These are phyloP conservation scores for Coenonympha arcania DNA, from an alignment of 2,888 invertebrate species.

Conservation along the genomic window DNA sequence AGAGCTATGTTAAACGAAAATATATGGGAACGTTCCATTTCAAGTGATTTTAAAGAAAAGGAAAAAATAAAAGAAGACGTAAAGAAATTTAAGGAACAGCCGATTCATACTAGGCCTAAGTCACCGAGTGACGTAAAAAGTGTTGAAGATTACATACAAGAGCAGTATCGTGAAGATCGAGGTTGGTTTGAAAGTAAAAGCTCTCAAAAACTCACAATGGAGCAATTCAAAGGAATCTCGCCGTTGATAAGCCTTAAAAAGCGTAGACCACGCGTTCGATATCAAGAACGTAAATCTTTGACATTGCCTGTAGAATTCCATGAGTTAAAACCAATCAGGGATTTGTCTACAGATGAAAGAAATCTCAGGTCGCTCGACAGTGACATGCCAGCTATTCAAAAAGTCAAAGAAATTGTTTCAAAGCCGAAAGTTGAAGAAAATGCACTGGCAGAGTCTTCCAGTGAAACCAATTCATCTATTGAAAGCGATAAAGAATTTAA, in stretches of 20 bases:
- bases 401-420: background rate
- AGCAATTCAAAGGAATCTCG: background rate
- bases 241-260: slow-evolving; percentile 7
- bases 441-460: background rate
- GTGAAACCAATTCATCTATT: background rate
- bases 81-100: background rate
- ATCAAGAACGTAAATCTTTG: slow-evolving; percentile 4
- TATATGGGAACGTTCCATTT: background rate
- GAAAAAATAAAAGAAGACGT: background rate
- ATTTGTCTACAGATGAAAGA: slow-evolving; percentile 19
- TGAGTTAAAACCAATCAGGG: slow-evolving; percentile 23
- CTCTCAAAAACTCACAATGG: background rate
- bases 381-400: slow-evolving; percentile 14
- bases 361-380: slow-evolving; percentile 22
- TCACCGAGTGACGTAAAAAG: slow-evolving; percentile 19
- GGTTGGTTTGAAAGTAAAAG: background rate
- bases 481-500: background rate
- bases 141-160: slow-evolving; percentile 28
- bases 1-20: background rate
- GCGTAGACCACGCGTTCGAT: slow-evolving; percentile 12
- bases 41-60: background rate
- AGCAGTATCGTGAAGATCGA: slow-evolving; percentile 15
- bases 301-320: slow-evolving; percentile 4
- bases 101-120: background rate
- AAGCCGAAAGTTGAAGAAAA: too few relatives aligned